Percentiles rank a stretch among this genome's conserved stretches.
phyloP scores from a whole-genome alignment of 2,797 vertebrate species.

The Agapornis canus region DNA sequence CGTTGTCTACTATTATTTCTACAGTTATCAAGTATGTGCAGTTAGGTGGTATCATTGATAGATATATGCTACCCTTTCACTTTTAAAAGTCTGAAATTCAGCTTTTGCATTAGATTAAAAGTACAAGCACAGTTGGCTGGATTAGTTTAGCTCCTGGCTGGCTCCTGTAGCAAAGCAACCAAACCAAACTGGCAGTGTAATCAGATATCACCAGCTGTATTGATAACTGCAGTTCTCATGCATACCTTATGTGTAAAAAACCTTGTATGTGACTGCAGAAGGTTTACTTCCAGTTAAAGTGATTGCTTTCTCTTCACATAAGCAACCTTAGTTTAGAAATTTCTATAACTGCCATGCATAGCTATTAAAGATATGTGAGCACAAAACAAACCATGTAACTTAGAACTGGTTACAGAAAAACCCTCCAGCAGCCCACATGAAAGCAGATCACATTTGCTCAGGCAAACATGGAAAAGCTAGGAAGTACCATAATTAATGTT shows the following conservation, averaged over 20 bases:
- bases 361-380: neutral
- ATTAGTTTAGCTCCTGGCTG: neutral
- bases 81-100: neutral
- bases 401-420: neutral
- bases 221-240: neutral
- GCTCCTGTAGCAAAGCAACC: neutral
- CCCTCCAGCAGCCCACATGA: neutral
- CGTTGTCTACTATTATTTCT: neutral
- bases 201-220: neutral
- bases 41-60: neutral
- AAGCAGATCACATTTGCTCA: neutral
- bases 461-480: neutral
- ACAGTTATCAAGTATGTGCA: neutral
- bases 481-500: neutral
- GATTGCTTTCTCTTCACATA: neutral
- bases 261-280: neutral
- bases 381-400: neutral
- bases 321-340: neutral
- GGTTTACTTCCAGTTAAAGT: neutral
- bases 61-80: neutral
- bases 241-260: neutral
- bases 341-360: neutral
- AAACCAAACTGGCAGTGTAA: neutral
- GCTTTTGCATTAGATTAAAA: constrained; percentile 4
- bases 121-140: neutral